phyloP scores from a whole-genome alignment of 2,888 invertebrate species.

The Diadromus collaris region DNA sequence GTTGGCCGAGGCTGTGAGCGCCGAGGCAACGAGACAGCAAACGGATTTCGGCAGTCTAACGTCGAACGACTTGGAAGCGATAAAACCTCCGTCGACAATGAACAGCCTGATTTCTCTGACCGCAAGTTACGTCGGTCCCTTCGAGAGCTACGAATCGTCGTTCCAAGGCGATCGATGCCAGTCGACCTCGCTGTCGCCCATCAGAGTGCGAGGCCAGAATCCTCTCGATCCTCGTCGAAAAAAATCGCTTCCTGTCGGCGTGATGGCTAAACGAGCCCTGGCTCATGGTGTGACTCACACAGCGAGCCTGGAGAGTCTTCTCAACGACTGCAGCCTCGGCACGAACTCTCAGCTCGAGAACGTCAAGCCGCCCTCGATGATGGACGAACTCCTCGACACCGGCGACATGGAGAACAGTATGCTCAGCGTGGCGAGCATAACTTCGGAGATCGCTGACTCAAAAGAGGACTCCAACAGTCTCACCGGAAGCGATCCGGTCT shows the following conservation, averaged over 20 bases:
- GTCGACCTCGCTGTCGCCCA: conserved; percentile 71
- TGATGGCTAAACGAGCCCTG: conserved; percentile 88
- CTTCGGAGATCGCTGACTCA: conserved; percentile 88
- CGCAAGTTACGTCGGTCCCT: conserved; percentile 78
- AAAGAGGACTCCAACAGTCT: conserved; percentile 79
- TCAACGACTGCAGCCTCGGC: conserved; percentile 81
- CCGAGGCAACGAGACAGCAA: conserved; percentile 77
- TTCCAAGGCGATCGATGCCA: conserved; percentile 67
- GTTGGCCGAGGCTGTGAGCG: conserved; percentile 83
- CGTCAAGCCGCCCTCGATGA: conserved; percentile 91
- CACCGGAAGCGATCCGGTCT: conserved; percentile 79
- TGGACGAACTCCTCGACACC: conserved; percentile 83
- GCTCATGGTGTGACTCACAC: conserved; percentile 81
- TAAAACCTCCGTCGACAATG: conserved; percentile 90
- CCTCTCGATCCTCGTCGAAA: conserved; percentile 79
- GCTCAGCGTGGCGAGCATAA: conserved; percentile 91
- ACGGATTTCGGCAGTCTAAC: conserved; percentile 71
- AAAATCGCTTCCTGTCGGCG: conserved; percentile 86
- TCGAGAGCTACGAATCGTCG: conserved; percentile 64
- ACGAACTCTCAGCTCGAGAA: conserved; percentile 88
- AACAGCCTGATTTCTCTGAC: conserved; percentile 85
- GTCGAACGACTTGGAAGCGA: conserved; percentile 87
- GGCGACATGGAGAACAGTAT: conserved; percentile 91
- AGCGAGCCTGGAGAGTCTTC: conserved; percentile 85
- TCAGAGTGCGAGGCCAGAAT: conserved; percentile 58